phyloP scores from a whole-genome alignment of 2,888 invertebrate species.

The Eudasyphora cyanicolor region DNA sequence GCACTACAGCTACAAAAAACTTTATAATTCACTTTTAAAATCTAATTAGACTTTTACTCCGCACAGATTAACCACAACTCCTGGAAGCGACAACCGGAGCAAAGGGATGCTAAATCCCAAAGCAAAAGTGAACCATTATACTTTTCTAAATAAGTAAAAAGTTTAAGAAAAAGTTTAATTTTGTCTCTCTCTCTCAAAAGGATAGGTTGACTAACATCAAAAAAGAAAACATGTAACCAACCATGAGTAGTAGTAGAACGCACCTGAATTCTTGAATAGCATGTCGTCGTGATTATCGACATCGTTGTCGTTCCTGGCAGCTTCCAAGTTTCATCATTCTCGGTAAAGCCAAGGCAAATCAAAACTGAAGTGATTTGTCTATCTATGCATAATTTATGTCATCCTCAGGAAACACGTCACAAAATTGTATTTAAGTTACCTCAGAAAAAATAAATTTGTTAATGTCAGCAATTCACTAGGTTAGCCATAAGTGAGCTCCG shows the following conservation, averaged over 20 bases:
- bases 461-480: background rate
- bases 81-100: background rate
- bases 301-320: no score
- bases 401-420: conserved; percentile 49
- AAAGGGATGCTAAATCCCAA: background rate
- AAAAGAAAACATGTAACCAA: background rate
- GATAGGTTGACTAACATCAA: background rate
- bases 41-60: conserved; percentile 59
- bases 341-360: background rate
- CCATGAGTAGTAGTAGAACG: background rate
- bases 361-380: conserved; percentile 6
- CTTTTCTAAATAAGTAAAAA: background rate
- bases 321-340: background rate
- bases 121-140: background rate
- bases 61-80: conserved; percentile 39
- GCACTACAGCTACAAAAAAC: background rate
- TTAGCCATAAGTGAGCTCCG: no score
- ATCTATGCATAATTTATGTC: conserved; percentile 47
- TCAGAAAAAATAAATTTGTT: conserved; percentile 28
- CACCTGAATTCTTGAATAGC: background rate
- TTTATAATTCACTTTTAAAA: conserved; percentile 56
- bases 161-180: background rate
- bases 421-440: conserved; percentile 49
- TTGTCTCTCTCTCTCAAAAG: no score
- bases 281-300: no score